Evolutionary conservation across 2,888 invertebrate species (phyloP).

Genomic region (Tinea semifulvella): DNA sequence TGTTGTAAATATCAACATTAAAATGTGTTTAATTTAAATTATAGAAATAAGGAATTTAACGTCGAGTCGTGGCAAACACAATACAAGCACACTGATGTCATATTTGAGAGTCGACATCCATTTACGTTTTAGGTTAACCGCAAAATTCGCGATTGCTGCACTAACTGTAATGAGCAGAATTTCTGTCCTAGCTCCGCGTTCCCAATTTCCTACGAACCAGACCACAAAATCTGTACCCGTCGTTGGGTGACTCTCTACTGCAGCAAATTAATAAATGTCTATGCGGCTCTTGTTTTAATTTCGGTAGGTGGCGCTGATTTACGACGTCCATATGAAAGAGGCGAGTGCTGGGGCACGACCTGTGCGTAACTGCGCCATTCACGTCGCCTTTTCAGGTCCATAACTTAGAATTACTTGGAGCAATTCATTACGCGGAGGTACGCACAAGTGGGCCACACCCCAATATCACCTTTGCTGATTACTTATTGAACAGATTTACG

Average conservation of each 20-base stretch:
- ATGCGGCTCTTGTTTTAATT: slow-evolving; percentile 48
- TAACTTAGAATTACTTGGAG: slow-evolving; percentile 43
- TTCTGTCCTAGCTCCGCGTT: slow-evolving; percentile 21
- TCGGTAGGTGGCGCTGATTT: slow-evolving; percentile 51
- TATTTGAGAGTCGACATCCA: slow-evolving; percentile 11
- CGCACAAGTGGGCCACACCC: slow-evolving; percentile 27
- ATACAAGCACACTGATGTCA: slow-evolving; percentile 1
- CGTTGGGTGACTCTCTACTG: slow-evolving; percentile 27
- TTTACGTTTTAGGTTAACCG: slow-evolving; percentile 12
- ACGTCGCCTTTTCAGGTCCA: slow-evolving; percentile 38
- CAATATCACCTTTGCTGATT: slow-evolving; percentile 32
- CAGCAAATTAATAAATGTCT: slow-evolving; percentile 46
- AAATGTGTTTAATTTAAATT: neutral
- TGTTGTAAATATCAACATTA: neutral
- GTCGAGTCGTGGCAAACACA: neutral
- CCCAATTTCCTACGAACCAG: slow-evolving; percentile 36
- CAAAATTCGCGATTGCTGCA: slow-evolving; percentile 12
- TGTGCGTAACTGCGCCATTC: slow-evolving; percentile 33
- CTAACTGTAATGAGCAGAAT: slow-evolving; percentile 6
- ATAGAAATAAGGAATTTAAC: too few species aligned
- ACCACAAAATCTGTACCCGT: slow-evolving; percentile 51
- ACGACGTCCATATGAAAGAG: slow-evolving; percentile 52
- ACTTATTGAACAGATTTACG: slow-evolving; percentile 32
- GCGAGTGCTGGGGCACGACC: slow-evolving; percentile 23
- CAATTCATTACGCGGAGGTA: slow-evolving; percentile 42